These are phyloP conservation scores for Polylopha cassiicola DNA, from an alignment of 2,888 invertebrate genomes.

Conservation along the genomic window DNA sequence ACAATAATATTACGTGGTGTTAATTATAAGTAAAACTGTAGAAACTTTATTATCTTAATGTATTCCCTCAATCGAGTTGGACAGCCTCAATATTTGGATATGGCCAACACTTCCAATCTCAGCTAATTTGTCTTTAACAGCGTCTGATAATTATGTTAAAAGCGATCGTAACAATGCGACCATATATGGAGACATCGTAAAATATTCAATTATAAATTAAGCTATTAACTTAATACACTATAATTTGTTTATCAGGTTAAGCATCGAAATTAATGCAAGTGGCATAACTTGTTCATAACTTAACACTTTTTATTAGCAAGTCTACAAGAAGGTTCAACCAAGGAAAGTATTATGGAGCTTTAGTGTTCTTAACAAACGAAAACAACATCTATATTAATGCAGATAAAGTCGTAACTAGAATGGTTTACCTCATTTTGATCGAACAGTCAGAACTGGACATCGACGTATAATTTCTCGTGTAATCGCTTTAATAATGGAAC, in stretches of 20 bases:
- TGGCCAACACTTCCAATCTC: constrained; percentile 39
- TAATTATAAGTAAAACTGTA: too few species aligned
- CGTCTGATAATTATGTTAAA: constrained; percentile 49
- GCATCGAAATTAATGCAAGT: constrained; percentile 77
- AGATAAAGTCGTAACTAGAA: constrained; percentile 37
- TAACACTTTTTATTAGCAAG: constrained; percentile 75
- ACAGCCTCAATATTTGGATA: not conserved
- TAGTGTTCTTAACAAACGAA: constrained; percentile 30
- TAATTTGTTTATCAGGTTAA: constrained; percentile 78
- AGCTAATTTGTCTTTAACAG: constrained; percentile 59
- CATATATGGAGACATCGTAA: constrained; percentile 64
- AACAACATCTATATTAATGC: constrained; percentile 31
- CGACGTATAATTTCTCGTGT: constrained; percentile 76
- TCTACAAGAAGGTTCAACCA: constrained; percentile 72
- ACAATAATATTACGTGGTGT: too few species aligned
- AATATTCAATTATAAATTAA: constrained; percentile 76
- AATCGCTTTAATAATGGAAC: constrained; percentile 75
- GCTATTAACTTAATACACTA: constrained; percentile 75
- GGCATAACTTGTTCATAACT: constrained; percentile 75
- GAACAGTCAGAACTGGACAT: constrained; percentile 59
- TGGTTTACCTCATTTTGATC: constrained; percentile 33
- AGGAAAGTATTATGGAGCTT: constrained; percentile 58
- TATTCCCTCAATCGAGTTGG: not conserved
- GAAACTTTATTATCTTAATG: constrained; percentile 7
- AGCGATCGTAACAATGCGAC: constrained; percentile 62